A percentile compares a stretch with the other conserved stretches of the same genome.
Conservation (phyloP, 2,113 vertebrate species). For the Pseudorectes ferrugineus region DNA sequence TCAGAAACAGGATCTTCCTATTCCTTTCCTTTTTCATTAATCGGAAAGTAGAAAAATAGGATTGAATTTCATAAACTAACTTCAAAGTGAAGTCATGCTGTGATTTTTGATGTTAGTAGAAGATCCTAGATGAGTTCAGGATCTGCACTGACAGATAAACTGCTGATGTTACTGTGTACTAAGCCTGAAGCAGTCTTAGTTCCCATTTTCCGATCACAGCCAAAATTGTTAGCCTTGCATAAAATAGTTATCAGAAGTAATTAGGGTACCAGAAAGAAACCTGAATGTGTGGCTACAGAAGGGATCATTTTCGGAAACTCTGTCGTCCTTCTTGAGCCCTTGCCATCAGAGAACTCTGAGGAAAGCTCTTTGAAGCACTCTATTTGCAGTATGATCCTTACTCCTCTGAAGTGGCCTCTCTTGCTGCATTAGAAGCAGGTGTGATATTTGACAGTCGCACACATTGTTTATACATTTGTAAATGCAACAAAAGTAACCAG, state of each 20-base stretch:
- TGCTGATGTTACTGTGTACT: not conserved
- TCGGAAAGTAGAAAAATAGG: not conserved
- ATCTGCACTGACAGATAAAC: not conserved
- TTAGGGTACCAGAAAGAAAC: not conserved
- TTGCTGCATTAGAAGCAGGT: not conserved
- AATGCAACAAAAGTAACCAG: not conserved
- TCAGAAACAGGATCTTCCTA: not conserved
- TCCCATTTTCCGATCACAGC: not conserved
- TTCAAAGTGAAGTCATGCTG: not conserved
- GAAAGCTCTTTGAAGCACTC: not conserved
- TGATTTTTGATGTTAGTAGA: not conserved
- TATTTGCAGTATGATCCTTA: not conserved
- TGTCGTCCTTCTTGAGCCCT: not conserved
- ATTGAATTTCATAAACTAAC: not conserved
- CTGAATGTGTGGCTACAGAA: not conserved
- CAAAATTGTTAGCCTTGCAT: not conserved
- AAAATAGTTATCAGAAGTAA: constrained; percentile 1
- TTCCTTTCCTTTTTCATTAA: not conserved
- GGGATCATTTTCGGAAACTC: not conserved
- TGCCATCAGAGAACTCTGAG: not conserved
- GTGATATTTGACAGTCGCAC: not conserved
- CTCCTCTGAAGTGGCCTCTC: not conserved
- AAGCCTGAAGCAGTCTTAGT: not conserved
- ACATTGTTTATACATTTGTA: not conserved
- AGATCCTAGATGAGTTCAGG: not conserved